These are phyloP conservation scores for Tillus elongatus DNA, from an alignment of 2,888 invertebrate genomes.

Conservation along the genomic window DNA sequence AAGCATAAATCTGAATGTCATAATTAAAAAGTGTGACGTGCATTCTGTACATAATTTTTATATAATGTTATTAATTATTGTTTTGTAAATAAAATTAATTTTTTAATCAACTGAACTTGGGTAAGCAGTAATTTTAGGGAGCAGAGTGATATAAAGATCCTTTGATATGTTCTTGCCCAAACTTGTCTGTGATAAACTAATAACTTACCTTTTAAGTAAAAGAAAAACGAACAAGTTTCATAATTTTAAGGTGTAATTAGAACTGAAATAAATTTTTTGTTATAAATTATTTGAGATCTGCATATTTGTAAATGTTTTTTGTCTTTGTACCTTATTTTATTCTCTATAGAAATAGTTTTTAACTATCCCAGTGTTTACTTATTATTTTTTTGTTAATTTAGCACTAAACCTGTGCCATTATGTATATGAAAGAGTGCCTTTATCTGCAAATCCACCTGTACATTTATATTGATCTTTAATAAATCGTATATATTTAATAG, in stretches of 20 bases:
- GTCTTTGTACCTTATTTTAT: neutral
- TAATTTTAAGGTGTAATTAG: neutral
- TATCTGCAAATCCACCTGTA: no score
- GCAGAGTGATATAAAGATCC: constrained; percentile 24
- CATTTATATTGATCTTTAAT: constrained; percentile 1
- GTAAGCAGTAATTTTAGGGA: constrained; percentile 23
- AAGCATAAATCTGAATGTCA: constrained; percentile 37
- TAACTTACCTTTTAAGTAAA: constrained; percentile 22
- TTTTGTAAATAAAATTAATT: constrained; percentile 24
- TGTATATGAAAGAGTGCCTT: constrained; percentile 33
- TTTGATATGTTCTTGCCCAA: constrained; percentile 38
- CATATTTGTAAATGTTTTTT: constrained; percentile 18
- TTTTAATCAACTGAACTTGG: constrained; percentile 24
- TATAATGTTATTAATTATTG: constrained; percentile 24
- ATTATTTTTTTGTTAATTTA: constrained; percentile 25
- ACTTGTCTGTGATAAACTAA: constrained; percentile 38
- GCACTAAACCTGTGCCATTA: constrained; percentile 36
- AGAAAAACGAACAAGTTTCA: constrained; percentile 2
- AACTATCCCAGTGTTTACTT: neutral
- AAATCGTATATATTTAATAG: constrained; percentile 2
- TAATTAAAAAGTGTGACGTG: constrained; percentile 27
- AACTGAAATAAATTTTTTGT: constrained; percentile 6
- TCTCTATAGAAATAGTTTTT: neutral
- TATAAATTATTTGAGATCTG: constrained; percentile 19
- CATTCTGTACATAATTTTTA: constrained; percentile 30